phyloP scores from a whole-genome alignment of 2,113 vertebrate species.

The Rutilus rutilus region DNA sequence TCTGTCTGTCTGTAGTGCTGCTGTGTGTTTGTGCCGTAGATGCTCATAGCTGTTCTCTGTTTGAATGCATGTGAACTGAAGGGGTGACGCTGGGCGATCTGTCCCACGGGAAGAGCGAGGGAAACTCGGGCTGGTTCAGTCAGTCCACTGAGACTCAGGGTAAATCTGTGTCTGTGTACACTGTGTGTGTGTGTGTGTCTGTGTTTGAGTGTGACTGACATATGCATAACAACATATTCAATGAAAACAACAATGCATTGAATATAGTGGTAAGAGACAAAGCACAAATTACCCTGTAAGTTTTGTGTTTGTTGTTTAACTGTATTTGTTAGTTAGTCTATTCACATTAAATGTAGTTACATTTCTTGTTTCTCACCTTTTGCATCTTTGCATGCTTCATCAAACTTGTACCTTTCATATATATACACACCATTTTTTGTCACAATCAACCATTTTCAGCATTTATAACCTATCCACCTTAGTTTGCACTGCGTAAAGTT shows the following conservation, averaged over 20 bases:
- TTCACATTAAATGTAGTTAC: not conserved
- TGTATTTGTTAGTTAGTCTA: not conserved
- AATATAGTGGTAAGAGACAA: not conserved
- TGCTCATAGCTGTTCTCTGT: conserved; percentile 73
- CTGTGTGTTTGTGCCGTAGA: conserved; percentile 58
- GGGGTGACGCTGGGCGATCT: conserved; percentile 95
- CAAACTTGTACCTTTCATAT: not conserved
- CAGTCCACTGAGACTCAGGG: conserved; percentile 94
- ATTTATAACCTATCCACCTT: not conserved
- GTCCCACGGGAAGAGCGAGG: conserved; percentile 92
- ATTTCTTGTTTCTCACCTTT: not conserved
- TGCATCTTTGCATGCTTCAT: not conserved
- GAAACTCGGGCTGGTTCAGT: conserved; percentile 90
- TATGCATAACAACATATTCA: not conserved
- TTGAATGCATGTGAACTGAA: conserved; percentile 81
- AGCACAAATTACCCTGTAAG: not conserved
- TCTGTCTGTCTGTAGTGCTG: conserved; percentile 3
- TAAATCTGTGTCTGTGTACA: conserved; percentile 73
- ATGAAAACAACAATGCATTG: not conserved
- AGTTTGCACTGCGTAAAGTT: no score
- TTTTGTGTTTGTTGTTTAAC: not conserved
- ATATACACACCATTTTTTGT: not conserved
- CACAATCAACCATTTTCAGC: not conserved
- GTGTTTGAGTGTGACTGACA: conserved; percentile 50
- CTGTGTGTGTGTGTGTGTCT: conserved; percentile 38